phyloP scores from a whole-genome alignment of 2,113 vertebrate genomes.

The Stegostoma tigrinum region DNA sequence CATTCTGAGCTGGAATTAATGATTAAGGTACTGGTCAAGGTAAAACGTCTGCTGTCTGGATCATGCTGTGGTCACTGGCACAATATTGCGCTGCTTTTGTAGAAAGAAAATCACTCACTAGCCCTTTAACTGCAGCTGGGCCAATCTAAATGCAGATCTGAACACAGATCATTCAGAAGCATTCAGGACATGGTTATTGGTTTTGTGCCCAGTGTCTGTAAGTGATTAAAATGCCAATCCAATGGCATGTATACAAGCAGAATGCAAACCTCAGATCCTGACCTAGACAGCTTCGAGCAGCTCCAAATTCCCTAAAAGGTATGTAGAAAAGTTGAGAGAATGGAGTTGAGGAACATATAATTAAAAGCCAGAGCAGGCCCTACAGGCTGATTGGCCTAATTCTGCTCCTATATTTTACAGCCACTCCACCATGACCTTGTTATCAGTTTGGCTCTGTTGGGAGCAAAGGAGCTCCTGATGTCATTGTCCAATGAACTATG shows the following conservation, averaged over 20 bases:
- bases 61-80: too few relatives aligned
- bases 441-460: too few relatives aligned
- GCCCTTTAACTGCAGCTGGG: background rate
- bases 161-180: background rate
- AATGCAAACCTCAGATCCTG: background rate
- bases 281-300: background rate
- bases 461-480: too few relatives aligned
- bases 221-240: background rate
- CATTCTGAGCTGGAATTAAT: background rate
- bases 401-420: too few relatives aligned
- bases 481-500: too few relatives aligned
- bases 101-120: background rate
- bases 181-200: background rate
- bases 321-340: too few relatives aligned
- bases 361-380: too few relatives aligned
- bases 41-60: background rate
- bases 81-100: background rate
- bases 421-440: too few relatives aligned
- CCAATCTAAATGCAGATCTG: background rate
- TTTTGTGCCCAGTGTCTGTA: background rate
- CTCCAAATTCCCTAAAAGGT: too few relatives aligned
- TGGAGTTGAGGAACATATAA: too few relatives aligned
- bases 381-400: too few relatives aligned
- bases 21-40: background rate
- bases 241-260: background rate